Percentiles rank a stretch among this genome's conserved stretches.
Evolutionary conservation across 2,888 invertebrate species (phyloP).

Genomic region (Teleogryllus oceanicus): DNA sequence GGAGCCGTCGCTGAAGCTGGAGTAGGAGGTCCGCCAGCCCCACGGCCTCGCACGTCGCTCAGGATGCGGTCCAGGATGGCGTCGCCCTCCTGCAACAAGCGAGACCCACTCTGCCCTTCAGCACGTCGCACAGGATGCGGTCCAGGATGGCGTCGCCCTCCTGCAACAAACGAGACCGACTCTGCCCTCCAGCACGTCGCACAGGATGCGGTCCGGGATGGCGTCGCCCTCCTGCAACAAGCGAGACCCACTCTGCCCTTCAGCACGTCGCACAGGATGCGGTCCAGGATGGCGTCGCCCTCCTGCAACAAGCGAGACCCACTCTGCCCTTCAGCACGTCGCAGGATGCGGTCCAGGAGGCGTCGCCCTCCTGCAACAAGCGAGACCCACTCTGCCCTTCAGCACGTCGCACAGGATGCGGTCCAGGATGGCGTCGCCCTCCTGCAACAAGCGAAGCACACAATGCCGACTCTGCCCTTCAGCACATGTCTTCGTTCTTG

Average conservation of each 20-base stretch:
- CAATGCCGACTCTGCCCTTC: too few relatives aligned
- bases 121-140: background rate
- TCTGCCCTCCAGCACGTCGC: background rate
- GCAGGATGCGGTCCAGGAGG: too few relatives aligned
- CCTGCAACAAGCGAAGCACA: too few relatives aligned
- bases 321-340: background rate
- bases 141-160: background rate
- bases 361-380: too few relatives aligned
- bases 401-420: too few relatives aligned
- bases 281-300: background rate
- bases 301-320: too few relatives aligned
- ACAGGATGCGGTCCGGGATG: background rate
- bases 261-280: background rate
- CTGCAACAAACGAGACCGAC: background rate
- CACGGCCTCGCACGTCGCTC: too few relatives aligned
- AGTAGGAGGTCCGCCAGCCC: background rate
- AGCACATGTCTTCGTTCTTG: too few relatives aligned
- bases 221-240: background rate
- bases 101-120: background rate
- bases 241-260: too few relatives aligned
- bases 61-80: background rate
- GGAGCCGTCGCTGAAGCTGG: background rate
- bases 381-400: too few relatives aligned
- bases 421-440: too few relatives aligned
- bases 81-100: background rate